A percentile compares a stretch with the other conserved stretches of the same genome.
Conservation (phyloP, 2,888 invertebrate genomes). For the Chymomyza caudatula region DNA sequence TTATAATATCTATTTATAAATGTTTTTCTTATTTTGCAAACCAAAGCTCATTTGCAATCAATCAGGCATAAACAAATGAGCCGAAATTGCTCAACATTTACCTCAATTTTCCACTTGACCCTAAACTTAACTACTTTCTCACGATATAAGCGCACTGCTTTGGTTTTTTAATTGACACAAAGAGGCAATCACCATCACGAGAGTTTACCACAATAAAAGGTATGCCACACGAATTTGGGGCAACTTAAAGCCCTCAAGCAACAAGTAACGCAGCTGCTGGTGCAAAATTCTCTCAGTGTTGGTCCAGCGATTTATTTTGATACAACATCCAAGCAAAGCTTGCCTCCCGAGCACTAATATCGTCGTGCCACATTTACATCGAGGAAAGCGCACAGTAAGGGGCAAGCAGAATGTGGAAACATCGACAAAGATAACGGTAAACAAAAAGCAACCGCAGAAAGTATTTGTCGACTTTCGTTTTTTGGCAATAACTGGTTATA, state of each 20-base stretch:
- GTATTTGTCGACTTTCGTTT: neutral
- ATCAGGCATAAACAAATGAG: neutral
- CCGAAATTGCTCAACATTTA: neutral
- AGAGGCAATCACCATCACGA: neutral
- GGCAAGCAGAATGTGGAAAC: neutral
- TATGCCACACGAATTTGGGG: neutral
- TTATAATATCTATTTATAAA: no score
- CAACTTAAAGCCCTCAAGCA: neutral
- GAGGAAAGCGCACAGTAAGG: no score
- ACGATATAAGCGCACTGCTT: neutral
- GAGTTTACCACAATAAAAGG: neutral
- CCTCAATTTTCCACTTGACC: neutral
- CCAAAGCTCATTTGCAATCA: neutral
- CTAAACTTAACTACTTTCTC: neutral
- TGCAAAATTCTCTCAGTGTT: neutral
- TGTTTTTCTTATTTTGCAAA: neutral
- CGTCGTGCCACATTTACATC: neutral
- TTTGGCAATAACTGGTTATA: neutral
- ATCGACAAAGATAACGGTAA: neutral
- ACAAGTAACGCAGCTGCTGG: neutral
- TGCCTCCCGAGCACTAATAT: neutral
- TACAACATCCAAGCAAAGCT: neutral
- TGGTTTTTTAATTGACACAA: neutral
- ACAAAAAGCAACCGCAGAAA: neutral
- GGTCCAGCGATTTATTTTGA: neutral